These are phyloP conservation scores for Leptopilina clavipes DNA, from an alignment of 1,140 invertebrate species.

Conservation along the genomic window DNA sequence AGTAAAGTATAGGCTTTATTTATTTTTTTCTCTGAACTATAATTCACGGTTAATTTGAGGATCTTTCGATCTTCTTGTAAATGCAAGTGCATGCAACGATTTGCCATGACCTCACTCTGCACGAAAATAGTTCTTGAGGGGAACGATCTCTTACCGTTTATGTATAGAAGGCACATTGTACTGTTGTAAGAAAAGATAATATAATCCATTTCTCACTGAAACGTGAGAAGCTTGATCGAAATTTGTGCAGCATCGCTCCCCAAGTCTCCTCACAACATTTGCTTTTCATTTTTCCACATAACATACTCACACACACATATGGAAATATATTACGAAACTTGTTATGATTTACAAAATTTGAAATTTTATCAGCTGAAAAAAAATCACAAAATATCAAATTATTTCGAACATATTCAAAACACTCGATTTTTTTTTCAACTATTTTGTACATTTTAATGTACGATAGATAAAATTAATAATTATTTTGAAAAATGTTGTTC, in stretches of 20 bases:
- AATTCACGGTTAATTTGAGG: constrained; percentile 11
- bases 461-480: too few species aligned
- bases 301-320: too few species aligned
- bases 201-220: constrained; percentile 33
- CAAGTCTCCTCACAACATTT: constrained; percentile 12
- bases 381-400: too few species aligned
- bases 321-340: too few species aligned
- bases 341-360: too few species aligned
- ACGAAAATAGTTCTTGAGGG: constrained; percentile 34
- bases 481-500: too few species aligned
- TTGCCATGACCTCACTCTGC: constrained; percentile 29
- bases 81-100: constrained; percentile 27
- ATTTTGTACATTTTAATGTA: too few species aligned
- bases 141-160: constrained; percentile 32
- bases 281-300: constrained; percentile 1
- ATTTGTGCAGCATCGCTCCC: background rate
- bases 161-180: constrained; percentile 34
- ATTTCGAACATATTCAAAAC: too few species aligned
- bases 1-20: too few species aligned
- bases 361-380: too few species aligned
- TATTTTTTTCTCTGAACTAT: background rate
- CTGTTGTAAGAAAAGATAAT: constrained; percentile 27
- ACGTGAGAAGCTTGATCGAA: constrained; percentile 31
- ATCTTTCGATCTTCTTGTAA: constrained; percentile 16
- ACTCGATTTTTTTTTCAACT: too few species aligned